phyloP scores from a whole-genome alignment of 2,888 invertebrate genomes.

The Ophion slaviceki region DNA sequence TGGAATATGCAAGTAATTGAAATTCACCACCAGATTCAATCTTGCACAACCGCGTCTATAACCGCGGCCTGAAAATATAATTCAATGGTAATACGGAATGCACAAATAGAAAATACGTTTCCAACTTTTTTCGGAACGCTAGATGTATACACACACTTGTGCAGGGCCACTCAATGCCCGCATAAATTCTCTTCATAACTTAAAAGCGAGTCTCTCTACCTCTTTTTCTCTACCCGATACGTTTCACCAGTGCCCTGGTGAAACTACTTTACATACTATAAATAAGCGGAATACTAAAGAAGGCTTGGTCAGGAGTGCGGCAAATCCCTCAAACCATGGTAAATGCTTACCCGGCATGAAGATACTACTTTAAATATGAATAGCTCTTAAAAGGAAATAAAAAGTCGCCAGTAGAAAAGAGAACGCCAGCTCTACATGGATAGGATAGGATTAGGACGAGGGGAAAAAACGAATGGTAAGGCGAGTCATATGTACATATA shows the following conservation, averaged over 20 bases:
- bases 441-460: constrained; percentile 10
- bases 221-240: constrained; percentile 4
- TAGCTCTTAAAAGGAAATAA: constrained; percentile 76
- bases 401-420: constrained; percentile 67
- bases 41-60: neutral
- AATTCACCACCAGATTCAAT: too few relatives aligned
- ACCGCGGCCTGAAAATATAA: neutral
- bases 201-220: constrained; percentile 44
- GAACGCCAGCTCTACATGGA: constrained; percentile 29
- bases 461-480: constrained; percentile 34
- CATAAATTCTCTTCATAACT: constrained; percentile 60
- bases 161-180: constrained; percentile 3
- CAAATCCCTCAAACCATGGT: constrained; percentile 45
- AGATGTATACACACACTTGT: neutral
- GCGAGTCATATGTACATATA: neutral
- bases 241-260: constrained; percentile 52
- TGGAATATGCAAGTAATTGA: too few relatives aligned
- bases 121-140: neutral
- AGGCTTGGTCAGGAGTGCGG: constrained; percentile 28
- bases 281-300: neutral
- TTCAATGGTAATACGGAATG: constrained; percentile 1
- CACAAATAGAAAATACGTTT: constrained; percentile 23
- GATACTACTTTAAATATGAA: constrained; percentile 77
- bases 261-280: constrained; percentile 72
- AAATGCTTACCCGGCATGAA: constrained; percentile 64